Evolutionary conservation across 1,140 invertebrate species (phyloP), one percentile per base, ranked within the genome.

Genomic region (Rhagoletis pomonella): DNA sequence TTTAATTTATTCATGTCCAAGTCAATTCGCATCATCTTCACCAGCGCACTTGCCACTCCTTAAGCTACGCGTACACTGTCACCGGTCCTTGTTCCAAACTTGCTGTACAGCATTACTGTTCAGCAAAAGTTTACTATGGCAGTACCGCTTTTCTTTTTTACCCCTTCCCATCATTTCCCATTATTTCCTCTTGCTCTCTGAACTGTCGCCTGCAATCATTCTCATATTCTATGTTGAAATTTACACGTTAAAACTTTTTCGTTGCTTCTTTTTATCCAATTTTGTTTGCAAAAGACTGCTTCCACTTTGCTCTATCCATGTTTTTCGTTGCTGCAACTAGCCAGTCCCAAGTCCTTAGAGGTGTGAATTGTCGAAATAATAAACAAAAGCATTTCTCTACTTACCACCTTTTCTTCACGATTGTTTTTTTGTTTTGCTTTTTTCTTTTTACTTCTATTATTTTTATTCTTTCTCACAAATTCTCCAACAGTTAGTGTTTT

Each of bases 321-420:
- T 77, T 12, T 67, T 19, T 42, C 2, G 4, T 65, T 64, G 77
- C 73, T 64, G 88, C 67, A 7, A 87, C 77, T 3, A 19, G 14
- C 42, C 59, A 50, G 10, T 6, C 50, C 86, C 81, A 88, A 90
- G 89, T 90, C 89, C 89, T 90, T 91, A 89, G 90, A 91, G 90
- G 90, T 91, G 90, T 91, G 90, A 91, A 91, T 90, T 90, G 89
- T 89, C 89, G 88, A 90, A 90, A 89, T 87, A 88, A 89, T 91
- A 91, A 91, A 91, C 90, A 91, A 91, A 91, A 85, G 84, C 17
- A 1, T 50, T 85, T 62, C 59, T 81, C 73, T 9, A 81, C 17
- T 81, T 81, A 81, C 73, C 73, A 55, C 73, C 42, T 62, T 44
- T 60, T 60, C 58, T 10, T 47, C 47, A 29, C 29, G 29, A 29